Evolutionary conservation across 2,888 invertebrate genomes (phyloP).

Genomic region (Metacarcinus magister): DNA sequence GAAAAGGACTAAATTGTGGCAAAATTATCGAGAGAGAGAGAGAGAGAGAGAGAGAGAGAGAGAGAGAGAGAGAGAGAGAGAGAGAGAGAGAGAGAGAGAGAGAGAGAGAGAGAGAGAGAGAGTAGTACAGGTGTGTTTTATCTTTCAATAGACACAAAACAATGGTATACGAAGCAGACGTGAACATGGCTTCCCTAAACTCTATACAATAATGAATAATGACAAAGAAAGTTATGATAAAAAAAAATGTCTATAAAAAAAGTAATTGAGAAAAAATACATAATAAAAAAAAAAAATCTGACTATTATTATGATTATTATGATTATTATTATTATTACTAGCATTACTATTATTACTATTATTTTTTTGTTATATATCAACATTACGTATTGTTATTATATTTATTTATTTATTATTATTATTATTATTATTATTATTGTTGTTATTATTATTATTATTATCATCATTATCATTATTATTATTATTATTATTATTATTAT

Average conservation of each 20-base stretch:
- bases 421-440: not conserved
- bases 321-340: not conserved
- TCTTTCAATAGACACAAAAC: not conserved
- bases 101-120: conserved; percentile 63
- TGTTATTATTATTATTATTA: not conserved
- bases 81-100: conserved; percentile 57
- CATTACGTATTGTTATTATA: conserved; percentile 12
- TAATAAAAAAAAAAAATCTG: not conserved
- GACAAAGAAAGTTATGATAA: not conserved
- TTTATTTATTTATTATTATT: not conserved
- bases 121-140: not conserved
- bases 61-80: conserved; percentile 29
- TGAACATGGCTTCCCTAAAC: not conserved
- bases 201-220: not conserved
- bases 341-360: conserved; percentile 26
- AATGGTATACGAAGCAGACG: not conserved
- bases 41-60: not conserved
- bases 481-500: not conserved
- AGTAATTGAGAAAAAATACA: not conserved
- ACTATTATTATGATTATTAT: not conserved
- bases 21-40: not conserved
- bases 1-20: not conserved
- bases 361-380: not conserved
- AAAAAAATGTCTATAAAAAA: not conserved
- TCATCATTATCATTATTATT: not conserved